These are phyloP conservation scores for Limnephilus lunatus DNA, from an alignment of 2,888 invertebrate genomes.

Conservation along the genomic window DNA sequence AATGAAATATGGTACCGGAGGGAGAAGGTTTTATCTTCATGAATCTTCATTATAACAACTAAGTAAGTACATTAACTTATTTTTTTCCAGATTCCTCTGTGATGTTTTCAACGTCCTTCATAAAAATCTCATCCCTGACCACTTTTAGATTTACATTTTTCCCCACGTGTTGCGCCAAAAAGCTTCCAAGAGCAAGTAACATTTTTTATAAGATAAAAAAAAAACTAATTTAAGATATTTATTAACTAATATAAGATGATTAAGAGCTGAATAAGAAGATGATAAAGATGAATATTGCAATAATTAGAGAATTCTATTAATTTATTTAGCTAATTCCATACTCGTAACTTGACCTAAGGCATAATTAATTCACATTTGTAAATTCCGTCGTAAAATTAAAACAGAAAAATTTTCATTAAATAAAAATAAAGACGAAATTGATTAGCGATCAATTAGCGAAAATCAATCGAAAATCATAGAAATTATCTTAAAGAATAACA, in stretches of 20 bases:
- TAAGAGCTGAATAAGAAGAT: too few species aligned
- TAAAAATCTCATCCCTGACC: constrained; percentile 11
- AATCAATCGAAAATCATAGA: too few species aligned
- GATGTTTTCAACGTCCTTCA: neutral
- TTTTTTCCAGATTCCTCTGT: neutral
- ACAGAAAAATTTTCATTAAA: too few species aligned
- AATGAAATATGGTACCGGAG: neutral
- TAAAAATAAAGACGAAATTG: too few species aligned
- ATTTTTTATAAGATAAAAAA: neutral
- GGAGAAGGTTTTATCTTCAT: neutral
- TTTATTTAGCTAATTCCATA: too few species aligned
- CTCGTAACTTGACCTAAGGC: neutral
- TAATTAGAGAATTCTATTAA: too few species aligned
- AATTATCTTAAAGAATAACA: too few species aligned
- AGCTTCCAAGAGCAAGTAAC: neutral
- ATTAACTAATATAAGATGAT: neutral
- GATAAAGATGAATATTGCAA: too few species aligned
- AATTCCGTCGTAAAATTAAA: too few species aligned
- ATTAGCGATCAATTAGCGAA: too few species aligned
- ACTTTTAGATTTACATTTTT: neutral
- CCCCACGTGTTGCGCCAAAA: neutral
- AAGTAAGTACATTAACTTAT: neutral
- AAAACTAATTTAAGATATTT: too few species aligned
- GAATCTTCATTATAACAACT: constrained; percentile 23
- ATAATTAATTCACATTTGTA: too few species aligned